A percentile compares a stretch with the other conserved stretches of the same genome.
Evolutionary conservation across 2,797 vertebrate genomes (phyloP).

Genomic region (Phaenicophaeus curvirostris): DNA sequence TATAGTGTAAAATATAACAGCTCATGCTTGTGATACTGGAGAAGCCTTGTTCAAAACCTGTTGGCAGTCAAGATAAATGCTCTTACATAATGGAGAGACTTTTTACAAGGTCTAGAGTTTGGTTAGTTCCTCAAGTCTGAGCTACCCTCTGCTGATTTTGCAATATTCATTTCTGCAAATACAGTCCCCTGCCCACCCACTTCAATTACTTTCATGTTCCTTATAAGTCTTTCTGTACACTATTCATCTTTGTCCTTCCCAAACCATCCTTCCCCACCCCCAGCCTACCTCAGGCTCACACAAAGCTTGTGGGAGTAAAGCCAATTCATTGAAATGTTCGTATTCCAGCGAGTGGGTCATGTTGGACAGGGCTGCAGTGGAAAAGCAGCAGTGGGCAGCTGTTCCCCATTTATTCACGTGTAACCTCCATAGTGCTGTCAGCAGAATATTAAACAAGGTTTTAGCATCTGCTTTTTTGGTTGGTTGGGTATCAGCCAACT

Average conservation of each 20-base stretch:
- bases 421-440: slow-evolving; percentile 5
- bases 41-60: neutral
- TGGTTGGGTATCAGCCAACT: slow-evolving; percentile 10
- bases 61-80: neutral
- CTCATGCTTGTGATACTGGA: neutral
- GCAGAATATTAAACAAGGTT: slow-evolving; percentile 47
- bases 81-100: neutral
- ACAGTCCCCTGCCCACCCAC: neutral
- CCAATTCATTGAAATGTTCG: neutral
- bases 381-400: slow-evolving; percentile 8
- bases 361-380: neutral
- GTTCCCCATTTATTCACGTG: slow-evolving; percentile 20
- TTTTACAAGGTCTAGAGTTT: neutral
- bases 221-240: neutral
- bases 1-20: neutral
- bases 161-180: neutral
- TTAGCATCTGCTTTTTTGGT: slow-evolving; percentile 25
- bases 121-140: neutral
- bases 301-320: neutral
- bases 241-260: neutral
- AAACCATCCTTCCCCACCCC: neutral
- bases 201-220: neutral
- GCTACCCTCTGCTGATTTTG: neutral
- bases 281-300: neutral
- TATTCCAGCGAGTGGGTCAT: neutral